These are phyloP conservation scores for Saimiri boliviensis DNA, from an alignment of 2,113 vertebrate species.

Conservation along the genomic window DNA sequence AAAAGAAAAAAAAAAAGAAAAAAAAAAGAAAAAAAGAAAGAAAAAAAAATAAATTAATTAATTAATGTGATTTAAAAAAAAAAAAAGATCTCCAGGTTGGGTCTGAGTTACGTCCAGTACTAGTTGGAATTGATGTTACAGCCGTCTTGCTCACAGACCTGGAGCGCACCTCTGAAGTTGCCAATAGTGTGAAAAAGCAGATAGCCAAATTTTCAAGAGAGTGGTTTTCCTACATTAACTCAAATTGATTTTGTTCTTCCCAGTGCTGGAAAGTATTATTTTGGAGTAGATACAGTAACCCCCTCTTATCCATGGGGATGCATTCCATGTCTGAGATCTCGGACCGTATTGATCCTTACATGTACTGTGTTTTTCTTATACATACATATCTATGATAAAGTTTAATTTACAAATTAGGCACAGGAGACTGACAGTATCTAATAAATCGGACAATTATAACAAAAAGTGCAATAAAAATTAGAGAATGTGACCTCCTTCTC, in stretches of 20 bases:
- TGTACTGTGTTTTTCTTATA: background rate
- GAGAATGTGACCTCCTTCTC: background rate
- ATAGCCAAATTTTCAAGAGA: background rate
- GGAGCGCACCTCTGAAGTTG: background rate
- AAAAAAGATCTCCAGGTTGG: too few species aligned
- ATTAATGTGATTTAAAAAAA: too few species aligned
- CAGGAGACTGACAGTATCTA: background rate
- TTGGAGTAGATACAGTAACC: background rate
- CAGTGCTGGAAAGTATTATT: background rate
- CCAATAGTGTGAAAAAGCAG: background rate
- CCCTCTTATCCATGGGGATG: background rate
- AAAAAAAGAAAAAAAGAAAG: too few species aligned
- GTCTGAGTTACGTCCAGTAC: background rate
- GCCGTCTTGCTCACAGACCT: background rate
- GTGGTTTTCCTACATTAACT: background rate
- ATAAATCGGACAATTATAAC: background rate
- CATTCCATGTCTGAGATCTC: background rate
- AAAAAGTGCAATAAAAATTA: background rate
- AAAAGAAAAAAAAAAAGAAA: too few species aligned
- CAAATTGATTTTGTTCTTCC: background rate
- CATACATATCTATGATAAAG: background rate
- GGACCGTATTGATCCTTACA: background rate
- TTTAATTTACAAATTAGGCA: background rate
- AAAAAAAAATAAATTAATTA: too few species aligned
- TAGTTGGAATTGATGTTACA: background rate